These are phyloP conservation scores for Lucinisca nassula DNA, from an alignment of 2,888 invertebrate genomes.

Conservation along the genomic window DNA sequence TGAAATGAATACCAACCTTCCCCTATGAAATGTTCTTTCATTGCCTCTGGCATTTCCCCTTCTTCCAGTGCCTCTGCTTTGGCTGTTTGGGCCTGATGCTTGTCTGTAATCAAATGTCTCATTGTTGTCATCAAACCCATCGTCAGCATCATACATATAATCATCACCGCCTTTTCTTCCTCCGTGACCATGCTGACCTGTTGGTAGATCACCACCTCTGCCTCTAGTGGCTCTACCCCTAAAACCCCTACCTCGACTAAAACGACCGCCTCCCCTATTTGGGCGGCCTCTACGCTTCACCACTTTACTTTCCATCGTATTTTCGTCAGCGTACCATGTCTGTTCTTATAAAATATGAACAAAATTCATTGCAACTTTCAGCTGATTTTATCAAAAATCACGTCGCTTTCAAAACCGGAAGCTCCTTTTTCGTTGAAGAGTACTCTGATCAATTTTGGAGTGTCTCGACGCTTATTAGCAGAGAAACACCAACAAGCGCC, in stretches of 20 bases:
- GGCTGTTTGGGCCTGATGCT: neutral
- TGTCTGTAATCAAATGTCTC: neutral
- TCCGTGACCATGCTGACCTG: slow-evolving; percentile 60
- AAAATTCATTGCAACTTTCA: too few relatives aligned
- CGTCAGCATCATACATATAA: slow-evolving; percentile 52
- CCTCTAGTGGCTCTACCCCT: slow-evolving; percentile 71
- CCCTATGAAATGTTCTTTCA: neutral
- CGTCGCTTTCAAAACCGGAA: neutral
- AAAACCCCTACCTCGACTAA: slow-evolving; percentile 74
- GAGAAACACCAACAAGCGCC: neutral
- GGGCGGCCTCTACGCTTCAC: slow-evolving; percentile 74
- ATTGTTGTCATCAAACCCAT: slow-evolving; percentile 55
- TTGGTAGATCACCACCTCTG: slow-evolving; percentile 17
- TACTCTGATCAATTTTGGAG: neutral
- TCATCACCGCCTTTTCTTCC: slow-evolving; percentile 73
- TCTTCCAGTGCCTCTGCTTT: neutral
- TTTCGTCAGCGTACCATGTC: too few relatives aligned
- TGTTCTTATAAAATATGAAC: too few relatives aligned
- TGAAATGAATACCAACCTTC: slow-evolving; percentile 7
- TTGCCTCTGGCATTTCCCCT: neutral
- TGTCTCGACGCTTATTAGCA: too few relatives aligned
- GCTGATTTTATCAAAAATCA: too few relatives aligned
- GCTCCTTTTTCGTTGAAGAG: slow-evolving; percentile 12
- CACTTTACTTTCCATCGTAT: slow-evolving; percentile 60
- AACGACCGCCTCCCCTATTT: slow-evolving; percentile 81